phyloP scores from a whole-genome alignment of 2,888 invertebrate genomes.

The Drosophila austrosaltans region DNA sequence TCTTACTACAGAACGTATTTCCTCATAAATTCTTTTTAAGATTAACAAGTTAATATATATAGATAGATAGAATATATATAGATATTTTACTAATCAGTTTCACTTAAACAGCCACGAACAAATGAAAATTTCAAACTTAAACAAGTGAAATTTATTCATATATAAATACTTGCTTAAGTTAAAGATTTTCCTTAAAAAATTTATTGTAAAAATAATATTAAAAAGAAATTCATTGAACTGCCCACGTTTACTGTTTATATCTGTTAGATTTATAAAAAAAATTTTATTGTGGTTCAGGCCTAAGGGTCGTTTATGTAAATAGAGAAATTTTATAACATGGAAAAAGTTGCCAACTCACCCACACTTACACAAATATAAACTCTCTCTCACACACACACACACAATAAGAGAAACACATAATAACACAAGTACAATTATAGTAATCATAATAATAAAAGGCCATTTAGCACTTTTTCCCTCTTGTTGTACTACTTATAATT shows the following conservation, averaged over 20 bases:
- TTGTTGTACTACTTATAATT: constrained; percentile 55
- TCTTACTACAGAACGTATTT: too few species aligned
- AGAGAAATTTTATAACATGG: constrained; percentile 14
- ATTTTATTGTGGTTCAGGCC: background rate
- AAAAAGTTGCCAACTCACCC: constrained; percentile 28
- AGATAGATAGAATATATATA: too few species aligned
- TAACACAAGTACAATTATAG: constrained; percentile 39
- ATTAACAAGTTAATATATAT: too few species aligned
- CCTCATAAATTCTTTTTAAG: too few species aligned
- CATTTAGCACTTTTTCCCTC: constrained; percentile 66
- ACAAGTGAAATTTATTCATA: too few species aligned
- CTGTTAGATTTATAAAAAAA: background rate
- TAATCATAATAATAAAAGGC: constrained; percentile 69
- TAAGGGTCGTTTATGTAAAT: constrained; percentile 32
- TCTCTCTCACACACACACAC: background rate
- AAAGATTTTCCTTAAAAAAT: too few species aligned
- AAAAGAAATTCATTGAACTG: background rate
- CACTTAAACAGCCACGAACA: too few species aligned
- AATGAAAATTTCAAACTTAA: too few species aligned
- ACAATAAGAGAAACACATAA: constrained; percentile 28
- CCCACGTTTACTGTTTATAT: background rate
- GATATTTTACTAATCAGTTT: too few species aligned
- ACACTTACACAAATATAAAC: too few species aligned
- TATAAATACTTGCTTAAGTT: too few species aligned
- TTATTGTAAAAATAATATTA: too few species aligned